Evolutionary conservation across 2,113 vertebrate genomes (phyloP).

Genomic region (Gallinago media): DNA sequence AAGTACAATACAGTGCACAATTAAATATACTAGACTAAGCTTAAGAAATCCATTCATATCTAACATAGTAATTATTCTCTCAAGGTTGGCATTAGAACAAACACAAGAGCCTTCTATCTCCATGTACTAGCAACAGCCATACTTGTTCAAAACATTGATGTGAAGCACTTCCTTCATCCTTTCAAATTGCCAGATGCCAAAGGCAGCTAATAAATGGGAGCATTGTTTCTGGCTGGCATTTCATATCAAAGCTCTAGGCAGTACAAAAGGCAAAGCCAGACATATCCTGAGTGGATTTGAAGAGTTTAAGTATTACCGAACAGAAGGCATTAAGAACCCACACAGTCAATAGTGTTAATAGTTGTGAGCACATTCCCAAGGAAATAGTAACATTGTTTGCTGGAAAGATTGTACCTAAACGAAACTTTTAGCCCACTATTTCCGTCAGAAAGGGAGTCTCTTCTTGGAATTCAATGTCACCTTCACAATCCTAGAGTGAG

Average conservation of each 20-base stretch:
- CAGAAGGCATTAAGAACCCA: neutral
- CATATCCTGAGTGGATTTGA: neutral
- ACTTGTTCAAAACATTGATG: neutral
- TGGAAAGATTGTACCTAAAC: neutral
- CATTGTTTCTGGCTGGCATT: neutral
- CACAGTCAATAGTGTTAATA: neutral
- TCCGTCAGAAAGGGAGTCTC: neutral
- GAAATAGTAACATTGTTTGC: neutral
- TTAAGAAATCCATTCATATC: neutral
- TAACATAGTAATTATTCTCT: neutral
- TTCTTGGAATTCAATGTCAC: neutral
- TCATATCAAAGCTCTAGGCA: neutral
- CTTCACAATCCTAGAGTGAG: neutral
- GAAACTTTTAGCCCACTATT: neutral
- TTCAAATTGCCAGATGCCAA: neutral
- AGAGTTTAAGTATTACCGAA: neutral
- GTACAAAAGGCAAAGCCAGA: neutral
- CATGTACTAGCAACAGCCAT: neutral
- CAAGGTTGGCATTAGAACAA: neutral
- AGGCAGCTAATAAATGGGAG: neutral
- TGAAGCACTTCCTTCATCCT: neutral
- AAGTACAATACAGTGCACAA: neutral
- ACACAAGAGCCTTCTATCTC: constrained; percentile 2
- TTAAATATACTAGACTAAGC: neutral
- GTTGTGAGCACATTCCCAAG: neutral